These are phyloP conservation scores for Paraescarpia echinospica DNA, from an alignment of 1,140 invertebrate species.

Conservation along the genomic window DNA sequence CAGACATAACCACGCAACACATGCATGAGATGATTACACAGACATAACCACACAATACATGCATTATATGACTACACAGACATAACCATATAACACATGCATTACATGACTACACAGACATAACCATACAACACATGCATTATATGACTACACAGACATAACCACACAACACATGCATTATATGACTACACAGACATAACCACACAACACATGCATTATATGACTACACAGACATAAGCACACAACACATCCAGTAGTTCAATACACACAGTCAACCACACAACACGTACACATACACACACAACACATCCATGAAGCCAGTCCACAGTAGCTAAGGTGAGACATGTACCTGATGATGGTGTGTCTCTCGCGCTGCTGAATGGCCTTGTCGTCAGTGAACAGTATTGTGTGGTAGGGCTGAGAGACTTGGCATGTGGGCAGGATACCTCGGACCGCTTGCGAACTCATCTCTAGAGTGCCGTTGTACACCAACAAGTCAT, in stretches of 20 bases:
- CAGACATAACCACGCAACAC: not conserved
- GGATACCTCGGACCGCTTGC: conserved; percentile 43
- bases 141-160: too few species aligned
- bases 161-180: too few species aligned
- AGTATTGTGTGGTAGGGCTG: conserved; percentile 60
- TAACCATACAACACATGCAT: too few species aligned
- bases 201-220: too few species aligned
- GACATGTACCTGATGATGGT: conserved; percentile 51
- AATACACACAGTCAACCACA: too few species aligned
- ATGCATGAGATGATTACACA: not conserved
- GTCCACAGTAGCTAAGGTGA: not conserved
- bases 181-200: too few species aligned
- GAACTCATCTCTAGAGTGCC: conserved; percentile 64
- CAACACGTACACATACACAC: not conserved
- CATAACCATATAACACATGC: too few species aligned
- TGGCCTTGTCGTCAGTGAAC: conserved; percentile 58
- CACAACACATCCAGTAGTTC: too few species aligned
- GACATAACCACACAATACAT: too few species aligned
- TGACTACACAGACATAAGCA: too few species aligned
- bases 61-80: too few species aligned
- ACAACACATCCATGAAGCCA: not conserved
- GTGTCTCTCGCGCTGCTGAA: conserved; percentile 48
- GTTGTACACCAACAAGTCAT: conserved; percentile 77
- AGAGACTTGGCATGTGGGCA: conserved; percentile 46
- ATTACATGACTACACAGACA: too few species aligned